These are phyloP conservation scores for Alethe diademata DNA, from an alignment of 2,113 vertebrate genomes.

Conservation along the genomic window DNA sequence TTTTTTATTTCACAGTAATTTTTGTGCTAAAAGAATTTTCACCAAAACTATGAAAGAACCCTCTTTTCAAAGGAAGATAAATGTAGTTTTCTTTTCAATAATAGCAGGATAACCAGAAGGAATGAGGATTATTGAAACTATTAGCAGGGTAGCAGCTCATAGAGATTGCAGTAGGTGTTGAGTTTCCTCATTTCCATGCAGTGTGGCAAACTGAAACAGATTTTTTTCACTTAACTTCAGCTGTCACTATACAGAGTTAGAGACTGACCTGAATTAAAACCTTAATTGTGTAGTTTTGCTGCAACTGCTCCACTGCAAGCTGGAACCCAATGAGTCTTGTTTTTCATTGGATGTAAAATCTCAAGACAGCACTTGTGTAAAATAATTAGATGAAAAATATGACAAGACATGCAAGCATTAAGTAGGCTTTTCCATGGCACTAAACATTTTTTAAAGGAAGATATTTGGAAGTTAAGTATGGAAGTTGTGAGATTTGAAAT, in stretches of 20 bases:
- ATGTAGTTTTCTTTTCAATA: neutral
- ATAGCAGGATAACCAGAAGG: neutral
- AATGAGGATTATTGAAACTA: neutral
- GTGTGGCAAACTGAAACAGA: slow-evolving; percentile 8
- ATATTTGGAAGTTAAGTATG: neutral
- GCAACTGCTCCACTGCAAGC: neutral
- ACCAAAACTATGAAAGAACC: neutral
- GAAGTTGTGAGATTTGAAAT: neutral
- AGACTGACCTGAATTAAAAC: slow-evolving; percentile 33
- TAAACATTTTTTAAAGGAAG: slow-evolving; percentile 15
- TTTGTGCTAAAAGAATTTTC: neutral
- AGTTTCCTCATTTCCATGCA: slow-evolving; percentile 13
- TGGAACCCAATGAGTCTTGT: neutral
- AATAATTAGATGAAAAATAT: slow-evolving; percentile 37
- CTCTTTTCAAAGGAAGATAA: neutral
- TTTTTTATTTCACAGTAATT: neutral
- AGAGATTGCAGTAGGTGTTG: neutral
- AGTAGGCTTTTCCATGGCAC: neutral
- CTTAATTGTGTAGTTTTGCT: neutral
- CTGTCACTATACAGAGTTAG: neutral
- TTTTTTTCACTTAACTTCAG: slow-evolving; percentile 31
- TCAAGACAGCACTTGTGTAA: neutral
- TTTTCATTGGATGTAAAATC: neutral
- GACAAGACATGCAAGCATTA: slow-evolving; percentile 9
- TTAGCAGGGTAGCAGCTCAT: neutral